Evolutionary conservation across 2,888 invertebrate genomes (phyloP).

Genomic region (Spodoptera picta): DNA sequence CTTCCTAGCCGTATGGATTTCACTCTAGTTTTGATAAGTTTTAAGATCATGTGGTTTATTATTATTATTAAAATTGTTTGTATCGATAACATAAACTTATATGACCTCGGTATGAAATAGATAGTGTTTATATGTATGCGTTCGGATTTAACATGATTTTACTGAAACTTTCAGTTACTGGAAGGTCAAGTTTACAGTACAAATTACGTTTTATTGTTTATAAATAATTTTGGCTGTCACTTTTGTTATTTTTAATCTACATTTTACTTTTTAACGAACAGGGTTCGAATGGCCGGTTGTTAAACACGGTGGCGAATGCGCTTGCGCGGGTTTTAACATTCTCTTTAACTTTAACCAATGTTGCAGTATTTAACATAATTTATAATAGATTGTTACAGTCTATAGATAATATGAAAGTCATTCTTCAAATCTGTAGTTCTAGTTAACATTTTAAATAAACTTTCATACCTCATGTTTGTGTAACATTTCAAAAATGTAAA

Average conservation of each 20-base stretch:
- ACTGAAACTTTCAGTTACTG: no score
- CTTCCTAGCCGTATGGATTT: conserved; percentile 24
- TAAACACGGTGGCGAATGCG: conserved; percentile 18
- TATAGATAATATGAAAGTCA: conserved; percentile 10
- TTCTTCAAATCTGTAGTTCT: conserved; percentile 1
- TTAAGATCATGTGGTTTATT: conserved; percentile 11
- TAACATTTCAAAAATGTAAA: conserved; percentile 29
- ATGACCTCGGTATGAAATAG: conserved; percentile 1
- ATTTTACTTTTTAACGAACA: conserved; percentile 13
- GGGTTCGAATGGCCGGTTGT: conserved; percentile 18
- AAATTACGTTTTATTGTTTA: conserved; percentile 42
- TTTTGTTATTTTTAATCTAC: conserved; percentile 9
- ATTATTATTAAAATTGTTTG: conserved; percentile 15
- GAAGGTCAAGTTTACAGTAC: conserved; percentile 38
- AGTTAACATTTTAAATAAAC: conserved; percentile 4
- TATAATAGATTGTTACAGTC: conserved; percentile 25
- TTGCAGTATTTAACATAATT: conserved; percentile 30
- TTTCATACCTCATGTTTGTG: conserved; percentile 28
- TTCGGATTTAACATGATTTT: no score
- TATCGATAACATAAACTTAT: conserved; percentile 2
- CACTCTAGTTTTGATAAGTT: conserved; percentile 1
- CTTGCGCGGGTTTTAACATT: conserved; percentile 21
- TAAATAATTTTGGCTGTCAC: conserved; percentile 6
- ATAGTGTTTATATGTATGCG: no score
- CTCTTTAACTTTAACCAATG: conserved; percentile 11